A percentile compares a stretch with the other conserved stretches of the same genome.
These are phyloP conservation scores for Paraplagusia blochii DNA, from an alignment of 2,113 vertebrate species.

Conservation along the genomic window DNA sequence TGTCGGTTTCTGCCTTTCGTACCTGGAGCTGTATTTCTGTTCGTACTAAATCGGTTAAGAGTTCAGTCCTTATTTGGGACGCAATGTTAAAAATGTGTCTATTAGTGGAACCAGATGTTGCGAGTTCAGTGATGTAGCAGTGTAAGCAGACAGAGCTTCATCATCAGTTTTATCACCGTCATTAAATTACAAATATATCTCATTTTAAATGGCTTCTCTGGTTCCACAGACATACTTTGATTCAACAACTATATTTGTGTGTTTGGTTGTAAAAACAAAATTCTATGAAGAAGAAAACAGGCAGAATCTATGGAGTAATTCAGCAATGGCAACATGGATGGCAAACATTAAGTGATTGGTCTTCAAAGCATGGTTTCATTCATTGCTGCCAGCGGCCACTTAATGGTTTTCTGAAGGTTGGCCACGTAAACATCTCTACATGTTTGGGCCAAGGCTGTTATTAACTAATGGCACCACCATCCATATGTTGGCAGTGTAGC, in stretches of 20 bases:
- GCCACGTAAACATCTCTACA: slow-evolving; percentile 18
- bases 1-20: too few species aligned
- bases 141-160: background rate
- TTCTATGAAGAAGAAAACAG: background rate
- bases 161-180: background rate
- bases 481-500: slow-evolving; percentile 22
- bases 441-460: slow-evolving; percentile 22
- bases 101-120: slow-evolving; percentile 14
- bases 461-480: slow-evolving; percentile 33
- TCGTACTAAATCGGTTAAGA: background rate
- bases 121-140: background rate
- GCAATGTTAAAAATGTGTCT: slow-evolving; percentile 9
- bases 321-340: background rate
- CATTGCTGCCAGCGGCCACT: slow-evolving; percentile 1
- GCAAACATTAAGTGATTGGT: slow-evolving; percentile 6
- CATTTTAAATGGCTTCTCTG: background rate
- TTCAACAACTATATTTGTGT: background rate
- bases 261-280: slow-evolving; percentile 2
- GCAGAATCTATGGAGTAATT: background rate
- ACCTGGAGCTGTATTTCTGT: too few species aligned
- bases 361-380: slow-evolving; percentile 21
- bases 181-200: background rate
- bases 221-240: background rate
- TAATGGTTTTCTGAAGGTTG: slow-evolving; percentile 14
- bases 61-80: background rate